Evolutionary conservation across 2,797 vertebrate species (phyloP), one percentile per base, ranked within the genome.

Genomic region (Myripristis jacobus): DNA sequence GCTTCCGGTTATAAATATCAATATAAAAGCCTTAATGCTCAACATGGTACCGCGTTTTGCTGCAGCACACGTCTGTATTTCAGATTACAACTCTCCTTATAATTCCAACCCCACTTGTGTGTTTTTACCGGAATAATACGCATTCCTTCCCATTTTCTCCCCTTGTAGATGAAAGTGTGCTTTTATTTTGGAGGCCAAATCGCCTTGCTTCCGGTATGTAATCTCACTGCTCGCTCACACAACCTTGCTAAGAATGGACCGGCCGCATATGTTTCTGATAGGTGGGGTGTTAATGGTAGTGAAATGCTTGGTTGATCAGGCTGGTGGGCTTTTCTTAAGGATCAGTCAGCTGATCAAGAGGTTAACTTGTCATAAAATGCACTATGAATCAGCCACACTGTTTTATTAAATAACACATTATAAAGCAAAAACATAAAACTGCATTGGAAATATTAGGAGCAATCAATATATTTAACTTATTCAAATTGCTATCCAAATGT

Each of bases 151-250:
- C n/a, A n/a, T n/a, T n/a, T n/a, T n/a, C n/a, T n/a, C n/a, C n/a
- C n/a, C n/a, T n/a, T n/a, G n/a, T n/a, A 18, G 62, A 19, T n/a
- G 0, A 27, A 11, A n/a, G 16, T 31, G 2, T 0, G 11, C 3
- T 65, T 13, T 90, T 88, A 84, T 53, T 88, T 80, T 92, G 89
- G 89, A 88, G 31, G 25, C 0, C 9, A 0, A 0, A 1, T 11
- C 8, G 0, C 0, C 0, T 4, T 2, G 8, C 24, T 84, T 85
- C 83, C 82, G 5, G 57, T 22, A 4, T 1, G 58, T 6, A 53
- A 12, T 15, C 6, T 38, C 24, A 3, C 6, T 55, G 65, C 9
- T 2, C n/a, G 13, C 34, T 85, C 90, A 86, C 1, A 80, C 85
- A 86, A 92, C 54, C 88, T 21, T 88, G 82, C 76, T 90, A 22